Percentiles rank a stretch among this genome's conserved stretches.
Evolutionary conservation across 2,113 vertebrate genomes (phyloP).

Genomic region (Myocastor coypus): DNA sequence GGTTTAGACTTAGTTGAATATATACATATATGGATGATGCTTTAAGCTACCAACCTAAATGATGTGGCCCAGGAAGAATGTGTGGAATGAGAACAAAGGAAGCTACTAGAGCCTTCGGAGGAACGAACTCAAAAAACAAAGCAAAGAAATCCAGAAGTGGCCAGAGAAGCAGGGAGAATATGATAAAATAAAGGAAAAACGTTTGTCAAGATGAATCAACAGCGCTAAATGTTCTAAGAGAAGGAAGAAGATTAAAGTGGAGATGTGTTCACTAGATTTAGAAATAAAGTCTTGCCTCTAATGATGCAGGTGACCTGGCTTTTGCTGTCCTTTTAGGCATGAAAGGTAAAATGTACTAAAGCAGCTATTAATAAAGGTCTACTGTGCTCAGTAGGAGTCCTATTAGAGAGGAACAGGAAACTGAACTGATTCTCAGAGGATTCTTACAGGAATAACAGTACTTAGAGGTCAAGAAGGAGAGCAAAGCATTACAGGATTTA

Average conservation of each 20-base stretch:
- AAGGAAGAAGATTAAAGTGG: background rate
- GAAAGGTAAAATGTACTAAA: background rate
- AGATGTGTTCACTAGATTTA: conserved; percentile 3
- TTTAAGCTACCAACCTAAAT: background rate
- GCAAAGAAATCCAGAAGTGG: background rate
- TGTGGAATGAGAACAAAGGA: background rate
- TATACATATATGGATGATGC: background rate
- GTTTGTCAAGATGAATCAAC: background rate
- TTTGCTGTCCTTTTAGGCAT: background rate
- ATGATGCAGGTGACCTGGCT: background rate
- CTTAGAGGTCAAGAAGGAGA: conserved; percentile 2
- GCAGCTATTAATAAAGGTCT: background rate
- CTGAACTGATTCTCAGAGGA: background rate
- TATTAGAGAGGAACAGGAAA: background rate
- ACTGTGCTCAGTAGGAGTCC: background rate
- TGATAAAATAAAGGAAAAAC: background rate
- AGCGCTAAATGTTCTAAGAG: background rate
- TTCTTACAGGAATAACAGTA: background rate
- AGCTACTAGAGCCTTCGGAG: background rate
- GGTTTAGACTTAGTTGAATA: background rate
- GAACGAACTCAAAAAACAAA: background rate
- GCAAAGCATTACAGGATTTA: background rate
- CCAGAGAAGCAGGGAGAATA: background rate
- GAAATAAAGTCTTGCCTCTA: conserved; percentile 24
- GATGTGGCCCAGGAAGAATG: background rate